Percentiles rank a stretch among this genome's conserved stretches.
Evolutionary conservation across 2,888 invertebrate genomes (phyloP).

Genomic region (Drosophila cyrtoloma): DNA sequence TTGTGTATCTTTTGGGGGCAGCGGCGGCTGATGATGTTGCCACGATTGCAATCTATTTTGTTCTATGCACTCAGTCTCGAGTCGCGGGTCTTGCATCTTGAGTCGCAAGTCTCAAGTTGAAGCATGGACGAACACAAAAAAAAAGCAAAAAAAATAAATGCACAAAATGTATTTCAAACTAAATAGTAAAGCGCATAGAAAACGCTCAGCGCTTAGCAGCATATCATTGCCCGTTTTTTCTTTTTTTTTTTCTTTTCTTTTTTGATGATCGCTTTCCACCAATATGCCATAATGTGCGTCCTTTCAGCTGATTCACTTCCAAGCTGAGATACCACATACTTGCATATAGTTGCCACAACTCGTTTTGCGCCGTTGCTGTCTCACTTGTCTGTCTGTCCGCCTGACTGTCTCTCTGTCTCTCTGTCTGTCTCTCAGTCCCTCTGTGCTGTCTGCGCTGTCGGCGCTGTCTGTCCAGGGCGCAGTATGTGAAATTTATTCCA

Average conservation of each 20-base stretch:
- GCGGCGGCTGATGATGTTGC: conserved; percentile 78
- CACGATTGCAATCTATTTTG: conserved; percentile 82
- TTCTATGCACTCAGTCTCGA: conserved; percentile 67
- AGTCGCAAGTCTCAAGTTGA: conserved; percentile 37
- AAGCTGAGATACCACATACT: conserved; percentile 57
- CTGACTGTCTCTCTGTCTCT: conserved; percentile 52
- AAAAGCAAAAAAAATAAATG: conserved; percentile 23
- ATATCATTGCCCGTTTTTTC: conserved; percentile 66
- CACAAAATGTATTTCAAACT: conserved; percentile 40
- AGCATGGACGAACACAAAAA: conserved; percentile 10
- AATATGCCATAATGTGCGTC: conserved; percentile 66
- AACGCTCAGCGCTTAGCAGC: conserved; percentile 40
- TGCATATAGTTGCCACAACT: conserved; percentile 60
- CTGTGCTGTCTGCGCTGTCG: conserved; percentile 23
- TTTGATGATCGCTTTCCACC: conserved; percentile 31
- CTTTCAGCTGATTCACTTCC: conserved; percentile 75
- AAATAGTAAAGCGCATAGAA: conserved; percentile 62
- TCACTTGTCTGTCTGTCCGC: conserved; percentile 47
- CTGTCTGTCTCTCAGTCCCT: conserved; percentile 21
- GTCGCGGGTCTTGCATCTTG: conserved; percentile 8
- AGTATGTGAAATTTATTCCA: conserved; percentile 75
- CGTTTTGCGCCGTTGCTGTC: conserved; percentile 50
- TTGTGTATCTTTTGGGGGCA: conserved; percentile 56
- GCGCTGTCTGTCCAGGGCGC: conserved; percentile 35
- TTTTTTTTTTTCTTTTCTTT: conserved; percentile 1